Conservation (phyloP, 1,140 invertebrate genomes). For the Yoshiicerus persimilis region DNA sequence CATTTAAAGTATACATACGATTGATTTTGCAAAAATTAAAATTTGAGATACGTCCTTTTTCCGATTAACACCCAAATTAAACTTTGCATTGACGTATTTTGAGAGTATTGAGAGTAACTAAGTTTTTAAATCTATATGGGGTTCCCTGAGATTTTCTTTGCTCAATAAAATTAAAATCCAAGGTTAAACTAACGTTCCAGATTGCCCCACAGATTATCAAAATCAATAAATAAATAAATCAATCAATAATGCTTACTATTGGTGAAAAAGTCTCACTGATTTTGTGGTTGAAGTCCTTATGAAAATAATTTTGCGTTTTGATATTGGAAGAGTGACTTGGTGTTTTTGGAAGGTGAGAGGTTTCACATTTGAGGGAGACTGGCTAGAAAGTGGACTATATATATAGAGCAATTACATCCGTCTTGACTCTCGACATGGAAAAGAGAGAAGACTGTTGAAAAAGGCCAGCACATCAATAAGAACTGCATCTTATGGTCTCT, state of each 20-base stretch:
- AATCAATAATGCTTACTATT: neutral
- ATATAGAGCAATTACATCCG: slow-evolving; percentile 15
- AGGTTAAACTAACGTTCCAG: too few relatives aligned
- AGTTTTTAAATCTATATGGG: too few relatives aligned
- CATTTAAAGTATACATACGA: too few relatives aligned
- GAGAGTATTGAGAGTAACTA: too few relatives aligned
- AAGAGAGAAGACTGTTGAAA: neutral
- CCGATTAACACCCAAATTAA: too few relatives aligned
- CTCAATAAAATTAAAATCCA: too few relatives aligned
- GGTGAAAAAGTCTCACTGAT: neutral
- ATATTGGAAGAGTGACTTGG: neutral
- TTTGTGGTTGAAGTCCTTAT: neutral
- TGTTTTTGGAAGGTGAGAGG: neutral
- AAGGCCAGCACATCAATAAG: neutral
- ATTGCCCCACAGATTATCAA: too few relatives aligned
- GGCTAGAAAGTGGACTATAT: neutral
- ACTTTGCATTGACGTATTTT: too few relatives aligned
- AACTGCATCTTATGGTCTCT: neutral
- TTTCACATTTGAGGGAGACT: neutral
- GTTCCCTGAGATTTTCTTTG: too few relatives aligned
- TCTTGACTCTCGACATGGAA: slow-evolving; percentile 2
- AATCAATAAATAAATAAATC: neutral
- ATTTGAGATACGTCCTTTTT: too few relatives aligned
- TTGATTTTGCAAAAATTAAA: too few relatives aligned
- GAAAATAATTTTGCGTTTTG: neutral